Percentiles rank a stretch among this genome's conserved stretches.
Evolutionary conservation across 2,797 vertebrate genomes (phyloP).

Genomic region (Peromyscus eremicus): DNA sequence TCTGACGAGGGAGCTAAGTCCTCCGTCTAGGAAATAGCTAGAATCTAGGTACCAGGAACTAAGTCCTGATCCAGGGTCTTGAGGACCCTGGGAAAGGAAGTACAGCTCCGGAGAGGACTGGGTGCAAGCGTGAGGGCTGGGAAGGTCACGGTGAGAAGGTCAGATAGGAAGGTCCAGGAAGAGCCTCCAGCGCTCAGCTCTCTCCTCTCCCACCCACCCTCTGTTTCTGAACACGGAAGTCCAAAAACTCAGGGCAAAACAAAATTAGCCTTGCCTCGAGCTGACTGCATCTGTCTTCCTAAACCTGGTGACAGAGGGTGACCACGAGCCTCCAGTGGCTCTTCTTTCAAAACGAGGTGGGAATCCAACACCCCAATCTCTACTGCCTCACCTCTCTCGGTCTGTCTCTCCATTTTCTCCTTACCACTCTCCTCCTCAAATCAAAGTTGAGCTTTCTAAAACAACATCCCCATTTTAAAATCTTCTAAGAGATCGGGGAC

Average conservation of each 20-base stretch:
- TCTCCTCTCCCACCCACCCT: neutral
- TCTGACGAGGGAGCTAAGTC: neutral
- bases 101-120: neutral
- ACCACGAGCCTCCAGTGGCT: neutral
- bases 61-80: neutral
- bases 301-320: neutral
- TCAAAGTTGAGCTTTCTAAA: conserved; percentile 62
- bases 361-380: conserved; percentile 34
- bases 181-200: neutral
- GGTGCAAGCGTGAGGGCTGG: no score
- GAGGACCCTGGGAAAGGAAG: neutral
- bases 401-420: neutral
- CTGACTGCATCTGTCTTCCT: neutral
- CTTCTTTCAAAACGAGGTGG: conserved; percentile 61
- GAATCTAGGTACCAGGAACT: neutral
- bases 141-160: neutral
- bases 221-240: conserved; percentile 20
- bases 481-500: conserved; percentile 30
- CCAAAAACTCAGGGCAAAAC: neutral
- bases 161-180: conserved; percentile 34
- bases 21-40: neutral
- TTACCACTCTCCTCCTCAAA: conserved; percentile 44
- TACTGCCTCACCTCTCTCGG: neutral
- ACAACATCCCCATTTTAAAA: conserved; percentile 66
- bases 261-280: conserved; percentile 18